Conservation (phyloP, 2,113 vertebrate genomes). For the Neogale vison region DNA sequence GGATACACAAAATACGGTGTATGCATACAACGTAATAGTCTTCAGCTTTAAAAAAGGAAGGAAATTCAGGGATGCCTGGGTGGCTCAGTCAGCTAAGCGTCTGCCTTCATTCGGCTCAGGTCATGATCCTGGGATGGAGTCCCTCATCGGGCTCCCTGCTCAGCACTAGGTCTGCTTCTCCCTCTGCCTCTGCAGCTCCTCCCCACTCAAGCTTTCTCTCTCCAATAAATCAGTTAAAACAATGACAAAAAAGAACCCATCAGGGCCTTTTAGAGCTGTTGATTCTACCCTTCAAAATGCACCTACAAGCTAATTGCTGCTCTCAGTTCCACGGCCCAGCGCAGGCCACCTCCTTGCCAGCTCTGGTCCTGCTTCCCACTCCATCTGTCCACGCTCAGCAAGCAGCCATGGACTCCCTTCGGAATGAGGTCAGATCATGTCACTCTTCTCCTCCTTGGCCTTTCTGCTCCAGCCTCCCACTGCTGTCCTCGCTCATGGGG, state of each 20-base stretch:
- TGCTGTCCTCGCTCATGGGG: no score
- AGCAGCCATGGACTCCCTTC: neutral
- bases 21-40: neutral
- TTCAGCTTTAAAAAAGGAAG: neutral
- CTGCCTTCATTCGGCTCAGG: neutral
- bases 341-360: neutral
- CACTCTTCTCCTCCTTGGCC: neutral
- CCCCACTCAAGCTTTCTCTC: neutral
- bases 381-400: neutral
- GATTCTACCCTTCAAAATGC: neutral
- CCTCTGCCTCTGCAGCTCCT: neutral
- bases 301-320: neutral
- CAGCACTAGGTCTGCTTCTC: no score
- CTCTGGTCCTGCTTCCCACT: neutral
- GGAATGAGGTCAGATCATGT: neutral
- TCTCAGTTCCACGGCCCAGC: neutral
- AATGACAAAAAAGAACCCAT: neutral
- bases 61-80: neutral
- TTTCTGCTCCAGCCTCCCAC: neutral
- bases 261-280: neutral
- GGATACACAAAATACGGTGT: neutral
- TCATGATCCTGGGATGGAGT: neutral
- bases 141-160: neutral
- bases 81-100: neutral
- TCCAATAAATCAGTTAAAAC: neutral